Conservation (phyloP, 2,888 invertebrate species). For the Bimastos eiseni region DNA sequence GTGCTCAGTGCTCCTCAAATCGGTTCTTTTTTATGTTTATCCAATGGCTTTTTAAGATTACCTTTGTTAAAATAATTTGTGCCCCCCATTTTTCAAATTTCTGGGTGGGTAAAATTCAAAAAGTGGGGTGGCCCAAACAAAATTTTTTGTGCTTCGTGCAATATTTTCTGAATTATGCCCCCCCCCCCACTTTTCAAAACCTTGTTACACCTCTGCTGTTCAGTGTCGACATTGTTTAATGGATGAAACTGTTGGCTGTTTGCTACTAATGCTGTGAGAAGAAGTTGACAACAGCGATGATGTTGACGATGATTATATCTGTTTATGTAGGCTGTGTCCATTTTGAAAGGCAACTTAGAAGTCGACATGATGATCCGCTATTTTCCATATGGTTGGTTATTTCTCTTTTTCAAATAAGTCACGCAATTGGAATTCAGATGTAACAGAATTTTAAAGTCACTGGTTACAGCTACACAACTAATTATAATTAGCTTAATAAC, state of each 20-base stretch:
- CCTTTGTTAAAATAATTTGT: too few species aligned
- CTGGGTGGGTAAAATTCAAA: too few species aligned
- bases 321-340: slow-evolving; percentile 54
- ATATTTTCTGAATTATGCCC: neutral
- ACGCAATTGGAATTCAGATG: neutral
- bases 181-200: too few species aligned
- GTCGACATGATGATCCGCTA: slow-evolving; percentile 55
- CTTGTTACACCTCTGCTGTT: too few species aligned
- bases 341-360: slow-evolving; percentile 54
- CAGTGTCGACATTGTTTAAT: too few species aligned
- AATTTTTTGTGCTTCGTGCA: neutral
- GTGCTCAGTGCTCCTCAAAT: too few species aligned
- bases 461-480: neutral
- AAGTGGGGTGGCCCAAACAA: too few species aligned
- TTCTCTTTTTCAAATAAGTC: neutral
- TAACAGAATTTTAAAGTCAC: neutral
- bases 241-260: neutral
- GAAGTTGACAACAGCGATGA: neutral
- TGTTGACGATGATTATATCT: neutral
- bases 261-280: neutral
- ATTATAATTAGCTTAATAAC: neutral
- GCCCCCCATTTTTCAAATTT: too few species aligned
- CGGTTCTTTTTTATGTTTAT: too few species aligned
- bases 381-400: slow-evolving; percentile 58
- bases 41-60: too few species aligned